These are phyloP conservation scores for Anser cygnoides DNA, from an alignment of 2,113 vertebrate genomes.

Conservation along the genomic window DNA sequence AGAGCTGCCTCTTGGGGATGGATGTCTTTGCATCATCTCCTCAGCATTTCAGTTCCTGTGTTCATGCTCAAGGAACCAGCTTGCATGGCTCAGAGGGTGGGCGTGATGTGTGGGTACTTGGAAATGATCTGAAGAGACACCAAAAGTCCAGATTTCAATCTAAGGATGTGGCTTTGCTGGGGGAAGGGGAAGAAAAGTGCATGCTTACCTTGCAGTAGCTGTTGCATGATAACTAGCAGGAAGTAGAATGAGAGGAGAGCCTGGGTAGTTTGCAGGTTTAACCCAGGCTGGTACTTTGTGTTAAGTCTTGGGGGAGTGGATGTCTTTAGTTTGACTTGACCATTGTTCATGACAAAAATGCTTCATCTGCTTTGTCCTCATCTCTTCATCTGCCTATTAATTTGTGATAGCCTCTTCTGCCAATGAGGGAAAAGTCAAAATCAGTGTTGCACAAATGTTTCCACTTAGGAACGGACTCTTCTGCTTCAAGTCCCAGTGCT, in stretches of 20 bases:
- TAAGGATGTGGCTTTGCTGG: background rate
- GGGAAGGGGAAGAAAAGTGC: too few relatives aligned
- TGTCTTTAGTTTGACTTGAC: background rate
- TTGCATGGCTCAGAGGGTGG: rapidly evolving
- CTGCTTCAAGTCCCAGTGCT: background rate
- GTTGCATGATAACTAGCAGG: too few relatives aligned
- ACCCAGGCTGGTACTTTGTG: background rate
- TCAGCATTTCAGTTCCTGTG: rapidly evolving
- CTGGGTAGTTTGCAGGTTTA: background rate
- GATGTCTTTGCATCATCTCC: background rate
- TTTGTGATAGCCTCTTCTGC: background rate
- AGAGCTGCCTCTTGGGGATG: background rate
- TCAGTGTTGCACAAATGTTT: background rate
- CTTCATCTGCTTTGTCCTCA: background rate
- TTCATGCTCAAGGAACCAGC: background rate
- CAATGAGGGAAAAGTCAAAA: background rate
- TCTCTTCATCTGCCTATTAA: background rate
- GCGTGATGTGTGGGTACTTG: background rate
- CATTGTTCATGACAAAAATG: background rate
- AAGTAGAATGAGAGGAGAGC: background rate
- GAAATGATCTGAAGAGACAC: background rate
- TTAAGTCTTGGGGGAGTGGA: background rate
- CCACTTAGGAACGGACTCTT: background rate
- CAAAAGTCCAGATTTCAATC: background rate
- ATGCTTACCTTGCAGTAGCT: rapidly evolving